Evolutionary conservation across 2,888 invertebrate species (phyloP).

Genomic region (Coelopa pilipes): DNA sequence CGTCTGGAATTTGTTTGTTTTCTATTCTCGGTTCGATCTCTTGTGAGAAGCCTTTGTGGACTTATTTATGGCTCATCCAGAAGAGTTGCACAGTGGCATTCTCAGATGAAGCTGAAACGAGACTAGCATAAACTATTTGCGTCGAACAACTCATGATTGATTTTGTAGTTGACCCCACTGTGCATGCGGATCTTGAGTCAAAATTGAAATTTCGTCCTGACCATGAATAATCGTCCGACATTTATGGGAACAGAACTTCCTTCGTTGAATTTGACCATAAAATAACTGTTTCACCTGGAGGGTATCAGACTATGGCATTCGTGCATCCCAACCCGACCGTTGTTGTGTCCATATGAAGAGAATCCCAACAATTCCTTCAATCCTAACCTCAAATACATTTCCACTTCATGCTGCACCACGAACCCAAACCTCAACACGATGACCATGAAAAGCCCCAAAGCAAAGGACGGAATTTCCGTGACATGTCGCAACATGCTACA

Average conservation of each 20-base stretch:
- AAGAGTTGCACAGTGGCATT: conserved; percentile 10
- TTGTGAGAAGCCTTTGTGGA: conserved; percentile 28
- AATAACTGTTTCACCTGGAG: conserved; percentile 11
- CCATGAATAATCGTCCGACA: conserved; percentile 31
- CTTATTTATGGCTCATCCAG: conserved; percentile 29
- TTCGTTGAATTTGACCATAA: background rate
- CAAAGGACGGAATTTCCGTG: conserved; percentile 20
- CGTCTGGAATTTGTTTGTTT: background rate
- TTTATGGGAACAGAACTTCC: conserved; percentile 34
- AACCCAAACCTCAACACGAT: background rate
- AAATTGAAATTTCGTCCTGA: conserved; percentile 19
- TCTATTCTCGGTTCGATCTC: background rate
- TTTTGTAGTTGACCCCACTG: conserved; percentile 3
- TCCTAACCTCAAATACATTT: background rate
- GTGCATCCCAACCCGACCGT: no score
- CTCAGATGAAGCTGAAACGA: background rate
- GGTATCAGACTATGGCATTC: background rate
- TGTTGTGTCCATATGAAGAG: conserved; percentile 6
- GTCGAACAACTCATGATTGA: no score
- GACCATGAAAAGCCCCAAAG: background rate
- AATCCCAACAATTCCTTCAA: conserved; percentile 10
- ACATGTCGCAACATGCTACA: background rate
- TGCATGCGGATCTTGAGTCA: conserved; percentile 5
- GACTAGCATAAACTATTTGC: background rate
- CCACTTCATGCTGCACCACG: background rate